These are phyloP conservation scores for Drosophila phalerata DNA, from an alignment of 2,888 invertebrate genomes.

Conservation along the genomic window DNA sequence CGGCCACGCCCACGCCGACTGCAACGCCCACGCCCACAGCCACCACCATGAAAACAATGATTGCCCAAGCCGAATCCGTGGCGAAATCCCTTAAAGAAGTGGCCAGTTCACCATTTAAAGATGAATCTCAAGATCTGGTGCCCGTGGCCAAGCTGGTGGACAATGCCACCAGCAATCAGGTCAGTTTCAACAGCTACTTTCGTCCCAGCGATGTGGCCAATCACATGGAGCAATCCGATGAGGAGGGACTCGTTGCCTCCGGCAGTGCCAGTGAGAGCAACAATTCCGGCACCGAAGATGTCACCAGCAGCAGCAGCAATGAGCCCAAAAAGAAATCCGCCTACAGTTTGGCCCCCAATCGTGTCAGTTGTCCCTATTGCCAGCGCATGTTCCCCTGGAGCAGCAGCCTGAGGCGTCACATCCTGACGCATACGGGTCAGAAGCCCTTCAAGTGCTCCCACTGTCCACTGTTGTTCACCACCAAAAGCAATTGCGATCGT, in stretches of 20 bases:
- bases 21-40: conserved; percentile 11
- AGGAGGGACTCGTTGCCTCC: conserved; percentile 93
- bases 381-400: conserved; percentile 98
- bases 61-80: conserved; percentile 86
- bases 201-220: conserved; percentile 85
- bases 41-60: conserved; percentile 86
- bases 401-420: conserved; percentile 96
- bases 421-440: conserved; percentile 96
- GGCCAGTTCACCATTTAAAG: conserved; percentile 85
- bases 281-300: conserved; percentile 93
- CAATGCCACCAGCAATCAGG: conserved; percentile 88
- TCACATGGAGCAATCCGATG: conserved; percentile 87
- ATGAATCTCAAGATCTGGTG: conserved; percentile 89
- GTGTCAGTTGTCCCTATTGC: conserved; percentile 97
- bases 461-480: conserved; percentile 97
- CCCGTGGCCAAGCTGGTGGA: conserved; percentile 91
- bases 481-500: conserved; percentile 98
- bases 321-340: conserved; percentile 94
- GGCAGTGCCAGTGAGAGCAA: conserved; percentile 93
- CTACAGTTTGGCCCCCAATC: conserved; percentile 97
- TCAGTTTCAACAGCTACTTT: conserved; percentile 89
- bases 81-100: conserved; percentile 84
- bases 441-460: conserved; percentile 98
- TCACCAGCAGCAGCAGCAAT: conserved; percentile 69
- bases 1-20: background rate